phyloP scores from a whole-genome alignment of 2,797 vertebrate genomes.

The Rhabdophis nuchalis region DNA sequence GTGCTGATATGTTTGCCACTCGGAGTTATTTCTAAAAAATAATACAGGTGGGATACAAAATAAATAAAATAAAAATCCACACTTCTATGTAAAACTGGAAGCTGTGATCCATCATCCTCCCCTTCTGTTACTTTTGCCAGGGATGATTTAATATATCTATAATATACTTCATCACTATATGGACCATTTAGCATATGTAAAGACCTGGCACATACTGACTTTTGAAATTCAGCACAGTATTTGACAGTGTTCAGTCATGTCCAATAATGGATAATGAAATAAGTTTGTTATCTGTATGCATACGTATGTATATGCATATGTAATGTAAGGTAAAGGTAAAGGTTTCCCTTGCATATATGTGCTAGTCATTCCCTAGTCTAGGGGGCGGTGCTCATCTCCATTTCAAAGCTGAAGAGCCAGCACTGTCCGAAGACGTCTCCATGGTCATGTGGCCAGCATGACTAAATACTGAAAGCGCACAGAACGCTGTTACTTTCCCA shows the following conservation, averaged over 20 bases:
- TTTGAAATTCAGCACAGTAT: background rate
- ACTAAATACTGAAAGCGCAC: too few species aligned
- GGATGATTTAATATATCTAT: background rate
- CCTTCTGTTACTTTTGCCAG: background rate
- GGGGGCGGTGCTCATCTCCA: too few species aligned
- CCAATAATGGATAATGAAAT: background rate
- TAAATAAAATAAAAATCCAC: background rate
- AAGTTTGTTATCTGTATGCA: background rate
- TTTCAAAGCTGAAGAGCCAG: too few species aligned
- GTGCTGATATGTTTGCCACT: background rate
- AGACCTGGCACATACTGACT: background rate
- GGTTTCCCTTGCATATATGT: too few species aligned
- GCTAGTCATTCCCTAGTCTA: too few species aligned
- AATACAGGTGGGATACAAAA: background rate
- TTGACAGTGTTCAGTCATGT: background rate
- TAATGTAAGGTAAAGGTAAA: too few species aligned
- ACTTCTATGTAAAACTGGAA: background rate
- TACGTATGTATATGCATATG: background rate
- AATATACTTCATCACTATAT: background rate
- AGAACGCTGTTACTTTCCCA: too few species aligned
- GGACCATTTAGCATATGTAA: background rate
- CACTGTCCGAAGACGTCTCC: too few species aligned
- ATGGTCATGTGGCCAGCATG: too few species aligned
- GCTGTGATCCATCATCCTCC: background rate
- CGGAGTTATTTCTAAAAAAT: background rate